Base-by-base conservation (phyloP, 2,113 vertebrate species). In the Myrmophylax atrothorax region DNA sequence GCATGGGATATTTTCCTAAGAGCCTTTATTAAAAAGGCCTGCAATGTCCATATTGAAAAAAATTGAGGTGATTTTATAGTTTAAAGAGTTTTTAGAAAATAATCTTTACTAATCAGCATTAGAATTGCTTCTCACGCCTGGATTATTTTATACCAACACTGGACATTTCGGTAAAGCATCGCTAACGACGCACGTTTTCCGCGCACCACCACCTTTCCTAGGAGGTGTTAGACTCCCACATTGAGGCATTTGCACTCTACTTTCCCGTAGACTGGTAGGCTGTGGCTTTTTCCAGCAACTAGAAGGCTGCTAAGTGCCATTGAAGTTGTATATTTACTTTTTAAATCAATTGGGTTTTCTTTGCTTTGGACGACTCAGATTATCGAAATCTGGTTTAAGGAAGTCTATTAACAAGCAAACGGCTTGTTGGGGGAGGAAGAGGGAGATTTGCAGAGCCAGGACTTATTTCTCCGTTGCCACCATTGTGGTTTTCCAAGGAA, bases 11-110 rank as follows among this genome's bases (percentile, higher is more conserved):
- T 94, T 95, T 98, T 97, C 86, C 93, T 84, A 70, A 96, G 82
- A 96, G 84, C 83, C 84, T 93, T 76, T 94, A 70, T 86, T 97
- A 89, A 93, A 97, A 97, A 96, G 97, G 97, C 97, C 98, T 97
- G 89, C 62, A 85, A 64, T 97, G 73, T 74, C 73, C 90, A 88
- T 81, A 92, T 87, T 96, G 80, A 47, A 92, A 93, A 88, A 94
- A 88, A n/a, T 59, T 25, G 49, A 88, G 95, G 82, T 96, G 84
- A 84, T 95, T 97, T 96, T 93, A 82, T 94, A 92, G 87, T 92
- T 92, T 80, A 79, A 96, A 93, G 93, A 93, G 87, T 92, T 92
- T 95, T 78, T 80, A 82, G 87, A 46, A 88, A 96, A 77, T 58
- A 92, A 89, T 92, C 79, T 97, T 96, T 94, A 50, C 92, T 96